phyloP scores from a whole-genome alignment of 2,888 invertebrate species.

The Lagria hirta region DNA sequence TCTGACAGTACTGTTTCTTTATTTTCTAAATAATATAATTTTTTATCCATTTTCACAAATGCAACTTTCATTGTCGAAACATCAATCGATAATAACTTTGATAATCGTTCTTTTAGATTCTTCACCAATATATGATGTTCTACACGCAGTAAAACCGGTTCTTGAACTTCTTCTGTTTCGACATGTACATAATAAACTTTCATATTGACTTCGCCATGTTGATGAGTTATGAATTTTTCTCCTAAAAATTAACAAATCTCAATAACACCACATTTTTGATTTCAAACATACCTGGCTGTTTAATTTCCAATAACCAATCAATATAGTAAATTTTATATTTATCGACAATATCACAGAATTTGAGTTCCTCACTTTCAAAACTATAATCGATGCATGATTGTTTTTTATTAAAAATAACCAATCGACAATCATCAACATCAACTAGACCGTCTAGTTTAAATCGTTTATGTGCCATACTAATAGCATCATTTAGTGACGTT shows the following conservation, averaged over 20 bases:
- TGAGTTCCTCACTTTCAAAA: slow-evolving; percentile 63
- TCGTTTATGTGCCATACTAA: slow-evolving; percentile 45
- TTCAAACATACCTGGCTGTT: slow-evolving; percentile 55
- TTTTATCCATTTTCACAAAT: too few species aligned
- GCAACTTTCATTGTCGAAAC: too few species aligned
- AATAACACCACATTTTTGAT: slow-evolving; percentile 6
- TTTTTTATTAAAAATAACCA: slow-evolving; percentile 69
- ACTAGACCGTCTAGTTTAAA: slow-evolving; percentile 62
- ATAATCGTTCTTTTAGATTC: slow-evolving; percentile 61
- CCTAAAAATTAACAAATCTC: slow-evolving; percentile 35
- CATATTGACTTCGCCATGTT: slow-evolving; percentile 61
- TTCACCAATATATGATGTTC: slow-evolving; percentile 59
- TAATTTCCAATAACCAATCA: slow-evolving; percentile 69
- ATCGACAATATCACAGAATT: slow-evolving; percentile 55
- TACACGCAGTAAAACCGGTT: slow-evolving; percentile 63
- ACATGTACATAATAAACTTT: slow-evolving; percentile 66
- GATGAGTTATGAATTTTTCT: slow-evolving; percentile 62
- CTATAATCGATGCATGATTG: slow-evolving; percentile 68
- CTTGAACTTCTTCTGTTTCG: slow-evolving; percentile 62
- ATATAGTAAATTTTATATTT: slow-evolving; percentile 54
- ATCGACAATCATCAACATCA: slow-evolving; percentile 66
- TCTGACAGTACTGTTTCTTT: slow-evolving; percentile 50
- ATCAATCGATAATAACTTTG: slow-evolving; percentile 55
- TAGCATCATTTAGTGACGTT: slow-evolving; percentile 61
- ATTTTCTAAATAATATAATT: too few species aligned